Conservation (phyloP, 2,113 vertebrate species). For the Taurulus bubalis region DNA sequence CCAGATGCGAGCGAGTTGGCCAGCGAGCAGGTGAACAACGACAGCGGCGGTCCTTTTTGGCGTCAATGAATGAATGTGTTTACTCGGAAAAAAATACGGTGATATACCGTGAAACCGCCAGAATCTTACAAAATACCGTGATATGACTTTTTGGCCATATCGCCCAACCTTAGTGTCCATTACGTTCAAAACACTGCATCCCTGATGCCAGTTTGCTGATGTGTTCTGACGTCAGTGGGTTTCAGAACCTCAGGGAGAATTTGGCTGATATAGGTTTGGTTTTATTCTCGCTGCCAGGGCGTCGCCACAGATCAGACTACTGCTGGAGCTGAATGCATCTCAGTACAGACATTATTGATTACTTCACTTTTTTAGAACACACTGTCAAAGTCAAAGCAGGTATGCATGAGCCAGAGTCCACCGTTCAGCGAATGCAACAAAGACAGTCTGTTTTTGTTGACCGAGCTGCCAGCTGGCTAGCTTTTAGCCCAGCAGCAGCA, state of each 20-base stretch:
- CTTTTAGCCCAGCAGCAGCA: neutral
- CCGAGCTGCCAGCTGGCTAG: conserved; percentile 27
- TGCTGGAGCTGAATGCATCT: conserved; percentile 22
- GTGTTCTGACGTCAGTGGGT: conserved; percentile 16
- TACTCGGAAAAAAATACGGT: too few species aligned
- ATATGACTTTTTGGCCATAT: too few species aligned
- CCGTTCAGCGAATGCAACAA: conserved; percentile 28
- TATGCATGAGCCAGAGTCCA: conserved; percentile 8
- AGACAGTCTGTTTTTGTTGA: conserved; percentile 6
- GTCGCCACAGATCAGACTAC: conserved; percentile 17
- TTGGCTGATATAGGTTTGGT: conserved; percentile 25
- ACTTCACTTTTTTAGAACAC: conserved; percentile 17
- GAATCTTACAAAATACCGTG: too few species aligned
- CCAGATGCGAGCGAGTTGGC: too few species aligned
- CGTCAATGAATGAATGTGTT: too few species aligned
- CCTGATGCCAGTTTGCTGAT: neutral
- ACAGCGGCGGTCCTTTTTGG: too few species aligned
- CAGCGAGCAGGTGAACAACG: too few species aligned
- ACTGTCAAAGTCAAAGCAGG: conserved; percentile 31
- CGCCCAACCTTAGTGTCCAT: too few species aligned
- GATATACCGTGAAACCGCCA: too few species aligned
- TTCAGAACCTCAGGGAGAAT: neutral
- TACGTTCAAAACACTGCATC: neutral
- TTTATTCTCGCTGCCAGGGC: conserved; percentile 2
- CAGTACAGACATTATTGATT: conserved; percentile 34